Percentiles rank a stretch among this genome's conserved stretches.
These are phyloP conservation scores for Onychostruthus taczanowskii DNA, from an alignment of 2,113 vertebrate genomes.

Conservation along the genomic window DNA sequence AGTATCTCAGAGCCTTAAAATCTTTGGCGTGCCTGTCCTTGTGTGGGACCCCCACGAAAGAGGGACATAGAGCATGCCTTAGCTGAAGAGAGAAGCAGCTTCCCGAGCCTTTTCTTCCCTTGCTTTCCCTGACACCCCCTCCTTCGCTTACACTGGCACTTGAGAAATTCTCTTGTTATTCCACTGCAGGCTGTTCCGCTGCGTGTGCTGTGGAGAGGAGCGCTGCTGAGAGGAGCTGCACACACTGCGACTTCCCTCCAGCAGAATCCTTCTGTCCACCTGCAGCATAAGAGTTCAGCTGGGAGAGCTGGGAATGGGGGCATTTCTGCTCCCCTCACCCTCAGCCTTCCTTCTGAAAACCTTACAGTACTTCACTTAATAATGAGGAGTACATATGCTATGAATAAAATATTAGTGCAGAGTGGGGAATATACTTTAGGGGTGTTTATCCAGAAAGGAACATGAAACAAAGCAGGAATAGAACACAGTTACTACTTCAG, in stretches of 20 bases:
- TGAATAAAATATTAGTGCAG: neutral
- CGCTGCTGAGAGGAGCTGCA: constrained; percentile 16
- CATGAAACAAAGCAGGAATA: constrained; percentile 29
- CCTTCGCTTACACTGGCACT: constrained; percentile 3
- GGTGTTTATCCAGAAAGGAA: neutral
- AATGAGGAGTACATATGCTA: neutral
- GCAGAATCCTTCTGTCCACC: neutral
- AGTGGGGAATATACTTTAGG: constrained; percentile 3
- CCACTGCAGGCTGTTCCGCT: constrained; percentile 30
- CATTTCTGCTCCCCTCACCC: neutral
- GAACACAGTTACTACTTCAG: constrained; percentile 27
- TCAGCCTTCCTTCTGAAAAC: neutral
- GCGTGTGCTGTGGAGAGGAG: constrained; percentile 15
- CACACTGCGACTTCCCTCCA: neutral
- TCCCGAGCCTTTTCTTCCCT: neutral
- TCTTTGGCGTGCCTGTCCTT: neutral
- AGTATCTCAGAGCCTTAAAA: neutral
- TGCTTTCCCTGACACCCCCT: constrained; percentile 27
- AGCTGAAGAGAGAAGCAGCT: neutral
- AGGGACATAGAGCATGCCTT: neutral
- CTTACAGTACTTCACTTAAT: neutral
- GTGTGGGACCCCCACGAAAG: neutral
- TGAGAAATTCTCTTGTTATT: constrained; percentile 27
- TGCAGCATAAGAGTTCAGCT: neutral
- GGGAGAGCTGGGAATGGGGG: neutral